Evolutionary conservation across 2,797 vertebrate species (phyloP), one percentile per base, ranked within the genome.

Genomic region (Coendou prehensilis): DNA sequence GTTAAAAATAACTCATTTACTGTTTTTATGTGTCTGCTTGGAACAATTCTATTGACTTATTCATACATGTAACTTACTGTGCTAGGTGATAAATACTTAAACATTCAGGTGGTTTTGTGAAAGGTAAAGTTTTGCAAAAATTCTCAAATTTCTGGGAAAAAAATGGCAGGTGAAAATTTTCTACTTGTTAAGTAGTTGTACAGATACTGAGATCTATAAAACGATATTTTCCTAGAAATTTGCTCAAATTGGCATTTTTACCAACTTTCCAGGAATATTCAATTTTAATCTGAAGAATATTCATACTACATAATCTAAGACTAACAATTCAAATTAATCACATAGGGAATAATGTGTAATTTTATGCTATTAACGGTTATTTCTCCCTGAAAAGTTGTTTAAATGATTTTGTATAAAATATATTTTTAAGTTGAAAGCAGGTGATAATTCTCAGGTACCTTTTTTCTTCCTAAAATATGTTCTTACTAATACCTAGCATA

Each of bases 311-410:
- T 45, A 76, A 47, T 47, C 5, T 47, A 75, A 75, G 1, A 47
- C 13, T 45, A 69, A 20, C 83, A 54, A 54, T 88, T 78, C 64
- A 94, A 59, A 26, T 89, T 89, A 97, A 95, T 78, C 78, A 93
- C 0, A 5, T 61, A 17, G 9, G 23, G 33, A 45, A 5, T 91
- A 71, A 37, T 78, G 61, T 87, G 18, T 93, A 33, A 61, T 54
- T 94, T 84, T 92, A 33, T 90, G 45, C 80, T 87, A 2, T 59
- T 80, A 85, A 56, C 76, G 9, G 61, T 61, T 56, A 59, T 88
- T 95, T 95, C 50, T 95, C 17, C 83, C 54, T 79, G 78, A 81
- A 45, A 59, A 63, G 28, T 73, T 73, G 81, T 91, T 89, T 69
- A 92, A 87, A 50, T 86, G 30, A 57, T 61, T 78, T 89, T 30